Conservation (phyloP, 2,113 vertebrate genomes). For the Toxotes jaculatrix region DNA sequence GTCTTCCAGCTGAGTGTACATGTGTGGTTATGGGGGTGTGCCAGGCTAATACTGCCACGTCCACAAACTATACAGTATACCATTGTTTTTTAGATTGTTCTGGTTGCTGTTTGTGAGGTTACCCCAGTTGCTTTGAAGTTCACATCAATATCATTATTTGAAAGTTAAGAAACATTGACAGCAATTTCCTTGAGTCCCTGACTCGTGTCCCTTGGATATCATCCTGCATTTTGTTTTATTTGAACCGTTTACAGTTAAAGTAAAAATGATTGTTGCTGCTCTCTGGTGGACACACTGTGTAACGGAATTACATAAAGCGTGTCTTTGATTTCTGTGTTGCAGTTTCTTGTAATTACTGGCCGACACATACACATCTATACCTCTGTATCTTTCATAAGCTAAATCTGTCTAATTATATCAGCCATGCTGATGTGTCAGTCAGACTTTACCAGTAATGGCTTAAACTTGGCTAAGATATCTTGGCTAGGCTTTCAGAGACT, state of each 20-base stretch:
- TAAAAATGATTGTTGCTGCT: neutral
- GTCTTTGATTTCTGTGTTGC: neutral
- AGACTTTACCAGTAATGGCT: neutral
- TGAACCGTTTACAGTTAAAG: neutral
- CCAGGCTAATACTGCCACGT: neutral
- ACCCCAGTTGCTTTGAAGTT: no score
- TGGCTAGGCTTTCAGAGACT: neutral
- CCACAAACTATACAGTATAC: neutral
- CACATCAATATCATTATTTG: no score
- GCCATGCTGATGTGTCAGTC: neutral
- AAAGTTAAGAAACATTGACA: no score
- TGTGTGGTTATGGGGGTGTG: neutral
- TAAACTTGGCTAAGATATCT: neutral
- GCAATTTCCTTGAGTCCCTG: no score
- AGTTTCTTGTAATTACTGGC: neutral
- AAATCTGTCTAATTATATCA: neutral
- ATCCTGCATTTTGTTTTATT: no score
- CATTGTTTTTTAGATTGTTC: neutral
- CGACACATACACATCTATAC: no score
- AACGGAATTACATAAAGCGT: neutral
- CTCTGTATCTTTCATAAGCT: neutral
- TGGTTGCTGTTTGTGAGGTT: no score
- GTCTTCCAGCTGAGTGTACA: neutral
- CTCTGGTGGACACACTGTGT: neutral
- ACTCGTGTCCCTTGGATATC: no score